These are phyloP conservation scores for Patella caerulea DNA, from an alignment of 2,888 invertebrate species.

Conservation along the genomic window DNA sequence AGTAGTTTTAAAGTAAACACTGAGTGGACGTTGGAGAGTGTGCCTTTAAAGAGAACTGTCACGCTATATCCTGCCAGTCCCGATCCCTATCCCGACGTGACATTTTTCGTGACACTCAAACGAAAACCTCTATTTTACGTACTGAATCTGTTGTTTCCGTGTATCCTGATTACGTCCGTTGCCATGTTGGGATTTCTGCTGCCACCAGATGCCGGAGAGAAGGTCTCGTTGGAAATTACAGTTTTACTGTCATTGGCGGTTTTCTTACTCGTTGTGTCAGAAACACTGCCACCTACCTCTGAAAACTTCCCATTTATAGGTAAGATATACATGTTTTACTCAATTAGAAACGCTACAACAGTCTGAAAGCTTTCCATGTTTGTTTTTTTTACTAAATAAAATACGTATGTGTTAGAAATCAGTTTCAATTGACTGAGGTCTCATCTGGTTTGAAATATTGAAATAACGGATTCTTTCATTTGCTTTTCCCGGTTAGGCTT, in stretches of 20 bases:
- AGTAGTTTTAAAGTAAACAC: slow-evolving; percentile 48
- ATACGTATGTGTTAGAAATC: too few species aligned
- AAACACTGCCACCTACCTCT: slow-evolving; percentile 64
- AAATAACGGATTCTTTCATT: too few species aligned
- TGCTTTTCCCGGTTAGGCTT: too few species aligned
- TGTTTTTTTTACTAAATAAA: too few species aligned
- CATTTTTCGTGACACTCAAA: slow-evolving; percentile 46
- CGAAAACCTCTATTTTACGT: slow-evolving; percentile 58
- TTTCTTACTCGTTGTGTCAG: slow-evolving; percentile 64
- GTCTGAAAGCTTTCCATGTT: too few species aligned
- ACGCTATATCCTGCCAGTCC: slow-evolving; percentile 46
- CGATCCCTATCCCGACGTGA: slow-evolving; percentile 58
- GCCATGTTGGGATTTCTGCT: slow-evolving; percentile 50
- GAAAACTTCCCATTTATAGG: slow-evolving; percentile 66
- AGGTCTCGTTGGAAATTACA: slow-evolving; percentile 64
- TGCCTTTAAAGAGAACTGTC: slow-evolving; percentile 42
- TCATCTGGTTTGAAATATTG: too few species aligned
- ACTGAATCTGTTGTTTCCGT: slow-evolving; percentile 59
- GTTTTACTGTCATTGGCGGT: slow-evolving; percentile 66
- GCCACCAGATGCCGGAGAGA: slow-evolving; percentile 62
- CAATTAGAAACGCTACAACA: too few species aligned
- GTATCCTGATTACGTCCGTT: slow-evolving; percentile 50
- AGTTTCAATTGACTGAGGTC: too few species aligned
- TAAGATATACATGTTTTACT: slow-evolving; percentile 24
- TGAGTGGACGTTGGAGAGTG: slow-evolving; percentile 50